phyloP scores from a whole-genome alignment of 2,113 vertebrate genomes.

The Apus apus region DNA sequence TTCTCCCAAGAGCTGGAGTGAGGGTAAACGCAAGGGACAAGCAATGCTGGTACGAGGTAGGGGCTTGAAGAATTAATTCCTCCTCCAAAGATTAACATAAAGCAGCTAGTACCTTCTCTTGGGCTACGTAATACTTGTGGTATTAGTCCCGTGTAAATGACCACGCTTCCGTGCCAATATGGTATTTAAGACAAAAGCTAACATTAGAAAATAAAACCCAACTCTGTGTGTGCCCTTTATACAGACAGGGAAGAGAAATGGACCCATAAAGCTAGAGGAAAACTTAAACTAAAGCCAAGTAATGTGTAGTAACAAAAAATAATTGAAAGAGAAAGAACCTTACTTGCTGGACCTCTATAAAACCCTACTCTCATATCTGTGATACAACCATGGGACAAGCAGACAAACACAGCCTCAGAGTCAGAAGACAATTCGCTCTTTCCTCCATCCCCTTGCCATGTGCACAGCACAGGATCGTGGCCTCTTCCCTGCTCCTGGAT shows the following conservation, averaged over 20 bases:
- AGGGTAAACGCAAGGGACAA: not conserved
- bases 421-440: not conserved
- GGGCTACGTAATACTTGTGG: not conserved
- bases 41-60: not conserved
- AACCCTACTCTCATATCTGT: not conserved
- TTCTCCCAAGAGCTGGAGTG: not conserved
- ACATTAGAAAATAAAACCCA: not conserved
- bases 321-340: not conserved
- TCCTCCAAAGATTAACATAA: not conserved
- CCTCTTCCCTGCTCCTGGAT: not conserved
- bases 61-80: not conserved
- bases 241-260: not conserved
- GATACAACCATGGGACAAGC: not conserved
- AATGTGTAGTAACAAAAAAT: not conserved
- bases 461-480: accelerated
- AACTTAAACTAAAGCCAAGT: not conserved
- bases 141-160: not conserved
- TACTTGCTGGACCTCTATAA: not conserved
- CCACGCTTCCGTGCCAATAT: accelerated
- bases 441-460: accelerated
- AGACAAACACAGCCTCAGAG: not conserved
- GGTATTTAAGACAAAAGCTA: not conserved
- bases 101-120: not conserved
- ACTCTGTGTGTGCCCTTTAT: not conserved
- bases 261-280: not conserved